Evolutionary conservation across 2,113 vertebrate species (phyloP), one percentile per base, ranked within the genome.

Genomic region (Piliocolobus tephrosceles): DNA sequence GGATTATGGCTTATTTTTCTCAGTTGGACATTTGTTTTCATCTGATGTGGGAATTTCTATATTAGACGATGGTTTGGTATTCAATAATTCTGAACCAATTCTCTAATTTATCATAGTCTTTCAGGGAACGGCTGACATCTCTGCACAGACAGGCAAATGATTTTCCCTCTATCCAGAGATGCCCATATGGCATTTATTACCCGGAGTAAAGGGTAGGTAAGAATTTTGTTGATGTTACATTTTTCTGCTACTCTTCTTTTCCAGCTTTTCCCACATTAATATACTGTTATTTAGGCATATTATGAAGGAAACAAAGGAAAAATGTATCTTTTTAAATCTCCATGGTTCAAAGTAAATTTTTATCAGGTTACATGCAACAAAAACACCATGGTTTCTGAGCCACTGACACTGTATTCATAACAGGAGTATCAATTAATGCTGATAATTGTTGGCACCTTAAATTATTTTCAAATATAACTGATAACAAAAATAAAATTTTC

Each of bases 381-480:
- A 66, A 75, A 9, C 22, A 75, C 20, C 68, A 40, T 50, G 23
- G 23, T 80, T 57, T 84, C 83, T 50, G 30, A 73, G 45, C 23
- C 68, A 75, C 27, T 25, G 76, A n/a, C 2, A 38, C 3, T 58
- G 73, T n/a, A 57, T 57, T 82, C 18, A 66, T 84, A 76, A 89
- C 23, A 40, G 35, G 72, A 95, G 76, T 85, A 76, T 35, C 83
- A 52, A 43, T 83, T 32, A 16, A 81, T 70, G 40, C n/a, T 22
- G 20, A 57, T 38, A 61, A 73, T 45, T 68, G 20, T 32, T 78
- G 32, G 18, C 16, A 91, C 35, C 23, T 91, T 91, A 90, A 72
- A 35, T 87, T 79, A 38, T 86, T 91, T 92, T 78, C 38, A 87
- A 95, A 61, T 68, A 58, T 50, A 95, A 83, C 52, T 35, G 10